Percentiles rank a stretch among this genome's conserved stretches.
Evolutionary conservation across 2,113 vertebrate species (phyloP).

Genomic region (Oceanodroma tethys): DNA sequence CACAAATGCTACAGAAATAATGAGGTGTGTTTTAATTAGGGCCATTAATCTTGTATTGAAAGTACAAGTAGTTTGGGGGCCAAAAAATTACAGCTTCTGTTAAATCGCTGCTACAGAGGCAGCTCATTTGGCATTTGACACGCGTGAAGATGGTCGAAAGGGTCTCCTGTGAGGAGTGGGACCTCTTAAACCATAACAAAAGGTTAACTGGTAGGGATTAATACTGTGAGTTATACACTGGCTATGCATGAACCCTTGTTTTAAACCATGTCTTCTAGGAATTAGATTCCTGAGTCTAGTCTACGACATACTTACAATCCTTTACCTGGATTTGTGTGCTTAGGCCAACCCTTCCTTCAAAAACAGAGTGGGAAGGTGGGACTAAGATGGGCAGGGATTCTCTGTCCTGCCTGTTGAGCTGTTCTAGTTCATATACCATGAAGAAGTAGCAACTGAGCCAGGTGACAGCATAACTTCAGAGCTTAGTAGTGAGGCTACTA

Average conservation of each 20-base stretch:
- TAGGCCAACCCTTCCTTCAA: neutral
- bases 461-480: neutral
- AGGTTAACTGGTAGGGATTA: neutral
- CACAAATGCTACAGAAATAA: no score
- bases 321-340: neutral
- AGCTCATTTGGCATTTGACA: accelerated
- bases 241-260: neutral
- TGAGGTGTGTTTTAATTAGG: neutral
- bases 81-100: neutral
- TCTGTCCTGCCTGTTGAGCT: neutral
- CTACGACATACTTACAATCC: accelerated
- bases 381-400: neutral
- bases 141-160: neutral
- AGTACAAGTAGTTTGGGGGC: neutral
- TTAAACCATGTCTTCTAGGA: neutral
- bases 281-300: neutral
- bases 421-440: neutral
- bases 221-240: neutral
- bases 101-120: neutral
- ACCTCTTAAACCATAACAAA: neutral
- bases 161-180: neutral
- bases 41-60: neutral
- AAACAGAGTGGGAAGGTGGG: neutral
- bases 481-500: neutral
- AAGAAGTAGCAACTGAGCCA: neutral